Evolutionary conservation across 2,113 vertebrate genomes (phyloP), one percentile per base, ranked within the genome.

Genomic region (Phaethornis superciliosus): DNA sequence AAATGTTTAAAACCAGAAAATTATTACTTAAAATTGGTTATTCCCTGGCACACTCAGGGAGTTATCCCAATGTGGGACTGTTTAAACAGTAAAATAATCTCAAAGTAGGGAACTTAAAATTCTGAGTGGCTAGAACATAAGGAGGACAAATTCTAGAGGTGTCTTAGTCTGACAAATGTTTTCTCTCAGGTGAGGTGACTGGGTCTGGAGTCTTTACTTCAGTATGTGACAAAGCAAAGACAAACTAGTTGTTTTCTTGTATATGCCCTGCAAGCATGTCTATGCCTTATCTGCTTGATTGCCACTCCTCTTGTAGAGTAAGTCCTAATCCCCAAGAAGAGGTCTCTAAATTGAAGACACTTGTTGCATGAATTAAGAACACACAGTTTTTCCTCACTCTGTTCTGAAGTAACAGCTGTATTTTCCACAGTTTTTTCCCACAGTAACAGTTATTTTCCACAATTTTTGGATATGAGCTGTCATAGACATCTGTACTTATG

Each of bases 51-150:
- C 18, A 32, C 5, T 81, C 28, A 78, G 30, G 32, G 15, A 16
- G 1, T 78, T 81, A 17, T 95, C 52, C 30, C 22, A 51, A 0
- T 0, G 0, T 27, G 8, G 9, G n/a, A 70, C 28, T 59, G 18
- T 59, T 89, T 81, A 75, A 94, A 33, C 3, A 55, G 19, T 63
- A 63, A 81, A 85, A 59, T 52, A 46, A 51, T 40, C 28, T 80
- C 55, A 24, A 78, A 74, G 46, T 20, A 86, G 19, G 9, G 30
- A 90, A 78, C 2, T 54, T 86, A 67, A 0, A 81, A 51, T 59
- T 85, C 28, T 63, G 22, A 59, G 32, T 55, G 52, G 20, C 17
- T 51, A 5, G 28, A 22, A 47, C 47, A 74, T 32, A 27, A 83
- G 60, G 81, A 80, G 46, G 40, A 58, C 52, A 82, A 76, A 68